Conservation (phyloP, 2,797 vertebrate species). For the Sebastes variabilis region DNA sequence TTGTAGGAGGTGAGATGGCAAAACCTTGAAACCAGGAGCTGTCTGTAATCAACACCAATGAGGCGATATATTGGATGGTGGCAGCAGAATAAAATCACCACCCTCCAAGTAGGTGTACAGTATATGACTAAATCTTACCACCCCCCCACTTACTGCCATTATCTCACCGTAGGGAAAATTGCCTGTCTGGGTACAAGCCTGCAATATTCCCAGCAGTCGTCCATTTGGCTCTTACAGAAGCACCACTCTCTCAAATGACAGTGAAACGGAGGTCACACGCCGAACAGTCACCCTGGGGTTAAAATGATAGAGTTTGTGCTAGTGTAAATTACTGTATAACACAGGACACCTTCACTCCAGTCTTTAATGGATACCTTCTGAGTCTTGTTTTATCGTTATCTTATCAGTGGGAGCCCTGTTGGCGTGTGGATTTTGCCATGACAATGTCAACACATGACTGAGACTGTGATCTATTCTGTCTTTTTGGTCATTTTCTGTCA, state of each 20-base stretch:
- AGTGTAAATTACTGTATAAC: slow-evolving; percentile 76
- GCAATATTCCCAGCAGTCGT: slow-evolving; percentile 78
- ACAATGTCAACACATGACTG: slow-evolving; percentile 48
- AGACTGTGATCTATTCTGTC: slow-evolving; percentile 37
- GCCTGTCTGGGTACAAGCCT: slow-evolving; percentile 70
- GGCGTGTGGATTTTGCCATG: slow-evolving; percentile 32
- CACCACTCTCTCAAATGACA: slow-evolving; percentile 66
- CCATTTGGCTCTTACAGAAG: slow-evolving; percentile 61
- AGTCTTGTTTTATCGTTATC: slow-evolving; percentile 27
- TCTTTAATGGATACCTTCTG: slow-evolving; percentile 51
- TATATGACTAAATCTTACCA: slow-evolving; percentile 67
- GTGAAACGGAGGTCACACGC: slow-evolving; percentile 67
- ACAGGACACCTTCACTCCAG: slow-evolving; percentile 31
- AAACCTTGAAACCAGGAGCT: slow-evolving; percentile 58
- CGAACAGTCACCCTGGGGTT: slow-evolving; percentile 76
- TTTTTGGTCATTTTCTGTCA: slow-evolving; percentile 10
- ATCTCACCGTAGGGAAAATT: slow-evolving; percentile 78
- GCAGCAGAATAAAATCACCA: slow-evolving; percentile 71
- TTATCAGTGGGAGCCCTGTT: slow-evolving; percentile 39
- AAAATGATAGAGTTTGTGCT: slow-evolving; percentile 79
- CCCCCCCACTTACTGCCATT: slow-evolving; percentile 71
- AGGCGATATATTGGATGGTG: slow-evolving; percentile 68
- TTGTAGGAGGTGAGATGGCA: slow-evolving; percentile 46
- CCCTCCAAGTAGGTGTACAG: slow-evolving; percentile 64
- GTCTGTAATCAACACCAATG: slow-evolving; percentile 76